Evolutionary conservation across 2,888 invertebrate species (phyloP).

Genomic region (Melinaea menophilus): DNA sequence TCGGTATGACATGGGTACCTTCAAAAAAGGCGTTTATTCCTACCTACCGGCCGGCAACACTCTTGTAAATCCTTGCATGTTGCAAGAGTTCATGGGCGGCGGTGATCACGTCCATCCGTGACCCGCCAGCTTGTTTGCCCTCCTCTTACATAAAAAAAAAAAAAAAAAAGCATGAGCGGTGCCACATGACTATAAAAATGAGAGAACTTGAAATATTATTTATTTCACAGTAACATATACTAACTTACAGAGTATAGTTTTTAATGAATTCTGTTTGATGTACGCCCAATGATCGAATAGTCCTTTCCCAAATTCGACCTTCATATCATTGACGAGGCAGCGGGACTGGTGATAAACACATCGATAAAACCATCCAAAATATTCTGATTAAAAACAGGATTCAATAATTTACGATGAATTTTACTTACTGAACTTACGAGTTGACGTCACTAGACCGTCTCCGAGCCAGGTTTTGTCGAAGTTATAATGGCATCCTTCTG

Average conservation of each 20-base stretch:
- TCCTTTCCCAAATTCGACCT: conserved; percentile 29
- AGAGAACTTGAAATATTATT: too few species aligned
- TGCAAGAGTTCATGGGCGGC: too few species aligned
- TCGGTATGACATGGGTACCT: too few species aligned
- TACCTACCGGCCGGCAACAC: too few species aligned
- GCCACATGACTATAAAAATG: too few species aligned
- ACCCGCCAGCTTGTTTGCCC: too few species aligned
- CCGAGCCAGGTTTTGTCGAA: conserved; percentile 63
- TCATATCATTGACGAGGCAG: conserved; percentile 44
- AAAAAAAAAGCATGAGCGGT: too few species aligned
- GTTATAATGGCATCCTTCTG: conserved; percentile 58
- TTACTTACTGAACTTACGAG: conserved; percentile 47
- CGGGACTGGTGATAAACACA: conserved; percentile 51
- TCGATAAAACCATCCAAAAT: conserved; percentile 49
- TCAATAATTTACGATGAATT: conserved; percentile 52
- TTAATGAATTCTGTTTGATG: conserved; percentile 52
- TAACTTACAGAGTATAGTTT: conserved; percentile 38
- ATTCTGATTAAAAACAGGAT: conserved; percentile 53
- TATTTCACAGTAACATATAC: too few species aligned
- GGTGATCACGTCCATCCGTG: too few species aligned
- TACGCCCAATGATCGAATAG: conserved; percentile 47
- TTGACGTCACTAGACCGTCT: conserved; percentile 58
- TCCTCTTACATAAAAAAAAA: too few species aligned
- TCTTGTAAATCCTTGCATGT: too few species aligned
- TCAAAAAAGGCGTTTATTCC: too few species aligned